Evolutionary conservation across 2,888 invertebrate species (phyloP), one percentile per base, ranked within the genome.

Genomic region (Pristionchus mayeri): DNA sequence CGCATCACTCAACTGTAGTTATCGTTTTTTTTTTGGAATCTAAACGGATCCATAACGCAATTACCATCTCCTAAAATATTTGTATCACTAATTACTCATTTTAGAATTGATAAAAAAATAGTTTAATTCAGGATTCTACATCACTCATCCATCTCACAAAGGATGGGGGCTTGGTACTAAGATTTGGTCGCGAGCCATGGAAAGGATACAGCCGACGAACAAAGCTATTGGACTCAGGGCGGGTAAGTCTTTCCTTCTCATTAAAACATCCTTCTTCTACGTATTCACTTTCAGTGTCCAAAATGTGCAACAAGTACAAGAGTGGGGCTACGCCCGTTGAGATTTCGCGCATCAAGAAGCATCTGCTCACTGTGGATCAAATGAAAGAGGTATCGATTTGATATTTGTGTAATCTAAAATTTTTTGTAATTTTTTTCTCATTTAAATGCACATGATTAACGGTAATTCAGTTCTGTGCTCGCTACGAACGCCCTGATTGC

Each of bases 51-150:
- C 54, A 21, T n/a, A n/a, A n/a, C n/a, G n/a, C n/a, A n/a, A n/a
- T n/a, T n/a, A n/a, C n/a, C n/a, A n/a, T n/a, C n/a, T n/a, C n/a
- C n/a, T n/a, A n/a, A n/a, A n/a, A n/a, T n/a, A n/a, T n/a, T n/a
- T n/a, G n/a, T n/a, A n/a, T n/a, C n/a, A n/a, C n/a, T n/a, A n/a
- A n/a, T n/a, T n/a, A n/a, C n/a, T n/a, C n/a, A n/a, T n/a, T n/a
- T n/a, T n/a, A n/a, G n/a, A n/a, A n/a, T n/a, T n/a, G n/a, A n/a
- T n/a, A n/a, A n/a, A n/a, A n/a, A n/a, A n/a, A n/a, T n/a, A n/a
- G n/a, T n/a, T n/a, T n/a, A n/a, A n/a, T n/a, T n/a, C 76, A 76
- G 76, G 48, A 13, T 76, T 76, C 76, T 76, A 76, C 50, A 48
- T 76, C 30, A 76, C 50, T 27, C 37, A 50, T 3, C 27, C 30